phyloP scores from a whole-genome alignment of 2,888 invertebrate species.

The Dasypogon diadema region DNA sequence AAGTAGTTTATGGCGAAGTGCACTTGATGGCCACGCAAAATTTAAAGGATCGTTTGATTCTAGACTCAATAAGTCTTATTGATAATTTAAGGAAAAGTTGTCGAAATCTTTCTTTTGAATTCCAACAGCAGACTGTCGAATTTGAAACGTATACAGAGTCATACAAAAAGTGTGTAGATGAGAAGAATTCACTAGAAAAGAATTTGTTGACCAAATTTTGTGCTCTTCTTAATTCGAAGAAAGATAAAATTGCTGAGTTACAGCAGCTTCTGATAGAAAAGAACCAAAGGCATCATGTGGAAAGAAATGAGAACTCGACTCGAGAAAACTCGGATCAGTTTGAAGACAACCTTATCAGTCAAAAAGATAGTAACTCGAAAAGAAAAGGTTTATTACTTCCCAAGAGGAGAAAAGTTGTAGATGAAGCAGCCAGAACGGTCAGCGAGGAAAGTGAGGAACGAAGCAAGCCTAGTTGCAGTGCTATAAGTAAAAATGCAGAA shows the following conservation, averaged over 20 bases:
- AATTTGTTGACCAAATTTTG: slow-evolving; percentile 61
- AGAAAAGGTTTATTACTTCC: not conserved
- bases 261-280: slow-evolving; percentile 53
- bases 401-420: not conserved
- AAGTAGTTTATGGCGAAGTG: slow-evolving; percentile 60
- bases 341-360: not conserved
- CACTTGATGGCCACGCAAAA: slow-evolving; percentile 47
- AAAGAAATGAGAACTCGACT: not conserved
- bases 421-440: not conserved
- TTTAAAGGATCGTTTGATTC: slow-evolving; percentile 7
- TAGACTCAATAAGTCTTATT: slow-evolving; percentile 14
- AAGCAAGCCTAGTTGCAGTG: not conserved
- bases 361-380: not conserved
- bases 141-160: slow-evolving; percentile 56
- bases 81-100: not conserved
- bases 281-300: not conserved
- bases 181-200: slow-evolving; percentile 58
- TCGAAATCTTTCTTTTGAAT: not conserved
- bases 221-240: slow-evolving; percentile 62
- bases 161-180: slow-evolving; percentile 59
- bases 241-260: slow-evolving; percentile 61
- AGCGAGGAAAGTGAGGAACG: not conserved
- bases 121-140: slow-evolving; percentile 43
- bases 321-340: not conserved
- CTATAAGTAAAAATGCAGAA: not conserved